Percentiles rank a stretch among this genome's conserved stretches.
phyloP scores from a whole-genome alignment of 2,888 invertebrate genomes.

The Mechanitis messenoides region DNA sequence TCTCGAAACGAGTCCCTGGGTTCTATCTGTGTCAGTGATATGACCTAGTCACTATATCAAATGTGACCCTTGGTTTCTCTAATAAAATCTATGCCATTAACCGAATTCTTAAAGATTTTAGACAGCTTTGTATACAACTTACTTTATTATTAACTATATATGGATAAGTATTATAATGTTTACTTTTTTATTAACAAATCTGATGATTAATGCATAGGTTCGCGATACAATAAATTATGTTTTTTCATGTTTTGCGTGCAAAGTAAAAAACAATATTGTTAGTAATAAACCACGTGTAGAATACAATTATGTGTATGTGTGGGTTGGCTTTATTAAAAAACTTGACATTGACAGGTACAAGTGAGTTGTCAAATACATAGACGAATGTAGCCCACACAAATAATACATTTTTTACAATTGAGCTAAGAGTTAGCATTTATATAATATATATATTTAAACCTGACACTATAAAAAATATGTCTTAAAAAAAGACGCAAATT shows the following conservation, averaged over 20 bases:
- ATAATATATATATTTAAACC: no score
- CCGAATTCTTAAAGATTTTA: no score
- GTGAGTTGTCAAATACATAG: slow-evolving; percentile 13
- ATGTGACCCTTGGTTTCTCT: slow-evolving; percentile 26
- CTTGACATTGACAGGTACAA: slow-evolving; percentile 20
- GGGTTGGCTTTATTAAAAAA: slow-evolving; percentile 16
- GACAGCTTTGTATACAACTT: no score
- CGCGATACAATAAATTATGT: no score
- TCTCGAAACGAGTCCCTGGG: slow-evolving; percentile 1
- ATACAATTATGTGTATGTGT: slow-evolving; percentile 9
- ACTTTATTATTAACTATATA: no score
- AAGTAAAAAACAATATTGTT: no score
- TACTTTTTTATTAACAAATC: no score
- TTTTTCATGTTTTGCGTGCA: no score
- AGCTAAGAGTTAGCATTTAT: not conserved
- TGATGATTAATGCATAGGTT: no score
- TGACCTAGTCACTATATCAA: slow-evolving; percentile 4
- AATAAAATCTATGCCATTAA: not conserved
- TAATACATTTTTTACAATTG: slow-evolving; percentile 6
- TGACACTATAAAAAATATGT: no score
- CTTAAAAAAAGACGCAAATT: no score
- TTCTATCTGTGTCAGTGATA: slow-evolving; percentile 8
- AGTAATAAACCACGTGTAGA: slow-evolving; percentile 4
- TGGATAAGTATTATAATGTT: no score
- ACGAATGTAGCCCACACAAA: slow-evolving; percentile 11